A percentile compares a stretch with the other conserved stretches of the same genome.
phyloP scores from a whole-genome alignment of 2,113 vertebrate species.

The Centropus bengalensis region DNA sequence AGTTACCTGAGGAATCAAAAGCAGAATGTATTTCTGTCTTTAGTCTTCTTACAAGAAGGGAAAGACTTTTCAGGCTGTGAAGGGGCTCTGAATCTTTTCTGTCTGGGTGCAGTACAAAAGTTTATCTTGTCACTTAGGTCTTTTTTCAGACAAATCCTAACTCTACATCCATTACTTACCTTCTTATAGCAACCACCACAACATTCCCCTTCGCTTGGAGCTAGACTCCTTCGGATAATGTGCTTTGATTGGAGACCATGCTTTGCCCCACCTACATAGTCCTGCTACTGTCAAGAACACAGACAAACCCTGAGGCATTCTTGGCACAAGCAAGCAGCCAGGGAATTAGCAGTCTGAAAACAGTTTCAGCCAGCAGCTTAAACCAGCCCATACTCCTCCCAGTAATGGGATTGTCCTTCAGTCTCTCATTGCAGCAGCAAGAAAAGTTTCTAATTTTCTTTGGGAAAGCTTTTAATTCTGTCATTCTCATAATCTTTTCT shows the following conservation, averaged over 20 bases:
- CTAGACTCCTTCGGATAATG: background rate
- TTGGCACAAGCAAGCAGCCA: background rate
- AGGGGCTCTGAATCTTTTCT: background rate
- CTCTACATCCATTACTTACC: background rate
- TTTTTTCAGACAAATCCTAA: background rate
- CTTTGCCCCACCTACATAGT: rapidly evolving
- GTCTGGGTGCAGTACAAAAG: background rate
- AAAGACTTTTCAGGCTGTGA: background rate
- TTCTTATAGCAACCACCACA: background rate
- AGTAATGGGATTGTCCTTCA: background rate
- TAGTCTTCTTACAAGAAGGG: background rate
- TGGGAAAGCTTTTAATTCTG: background rate
- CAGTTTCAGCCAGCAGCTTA: background rate
- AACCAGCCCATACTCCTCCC: background rate
- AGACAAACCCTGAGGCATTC: background rate
- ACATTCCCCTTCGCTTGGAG: background rate
- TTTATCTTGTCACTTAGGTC: background rate
- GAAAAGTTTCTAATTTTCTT: background rate
- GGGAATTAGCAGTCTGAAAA: background rate
- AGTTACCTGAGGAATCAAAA: background rate
- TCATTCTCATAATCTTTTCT: background rate
- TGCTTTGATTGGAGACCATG: background rate
- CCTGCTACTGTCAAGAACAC: background rate
- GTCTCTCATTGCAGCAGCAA: background rate
- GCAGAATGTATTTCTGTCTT: background rate